Evolutionary conservation across 2,888 invertebrate species (phyloP).

Genomic region (Phaedon cochleariae): DNA sequence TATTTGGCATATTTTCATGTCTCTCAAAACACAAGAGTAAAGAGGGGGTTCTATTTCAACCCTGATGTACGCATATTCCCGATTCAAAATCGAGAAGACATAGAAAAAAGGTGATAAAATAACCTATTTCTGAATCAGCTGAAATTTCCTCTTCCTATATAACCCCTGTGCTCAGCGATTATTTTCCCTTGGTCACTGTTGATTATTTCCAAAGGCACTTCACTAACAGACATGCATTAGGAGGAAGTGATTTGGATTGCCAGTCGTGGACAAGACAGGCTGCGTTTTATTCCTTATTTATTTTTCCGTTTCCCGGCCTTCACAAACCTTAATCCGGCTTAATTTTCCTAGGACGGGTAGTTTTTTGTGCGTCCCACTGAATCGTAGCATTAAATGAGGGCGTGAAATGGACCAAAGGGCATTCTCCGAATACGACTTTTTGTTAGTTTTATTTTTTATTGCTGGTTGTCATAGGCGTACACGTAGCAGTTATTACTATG

Average conservation of each 20-base stretch:
- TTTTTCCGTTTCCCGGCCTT: constrained; percentile 61
- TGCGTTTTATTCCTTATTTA: constrained; percentile 54
- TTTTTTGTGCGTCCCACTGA: constrained; percentile 49
- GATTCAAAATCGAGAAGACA: no score
- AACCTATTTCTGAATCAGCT: background rate
- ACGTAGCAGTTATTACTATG: no score
- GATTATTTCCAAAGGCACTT: constrained; percentile 12
- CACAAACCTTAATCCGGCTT: constrained; percentile 59
- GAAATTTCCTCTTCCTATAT: no score
- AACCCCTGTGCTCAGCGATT: background rate
- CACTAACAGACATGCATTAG: constrained; percentile 7
- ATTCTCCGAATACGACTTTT: constrained; percentile 36
- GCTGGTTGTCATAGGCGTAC: constrained; percentile 19
- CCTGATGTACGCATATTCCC: no score
- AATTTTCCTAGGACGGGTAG: constrained; percentile 58
- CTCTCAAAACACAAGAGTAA: no score
- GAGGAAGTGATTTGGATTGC: background rate
- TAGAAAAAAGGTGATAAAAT: no score
- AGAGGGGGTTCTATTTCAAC: no score
- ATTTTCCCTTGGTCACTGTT: background rate
- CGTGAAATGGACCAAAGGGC: constrained; percentile 55
- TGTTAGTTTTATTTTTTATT: constrained; percentile 29
- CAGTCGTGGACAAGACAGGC: constrained; percentile 20
- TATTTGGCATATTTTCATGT: no score
- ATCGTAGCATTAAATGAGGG: constrained; percentile 49